Evolutionary conservation across 2,888 invertebrate species (phyloP).

Genomic region (Acleris literana): DNA sequence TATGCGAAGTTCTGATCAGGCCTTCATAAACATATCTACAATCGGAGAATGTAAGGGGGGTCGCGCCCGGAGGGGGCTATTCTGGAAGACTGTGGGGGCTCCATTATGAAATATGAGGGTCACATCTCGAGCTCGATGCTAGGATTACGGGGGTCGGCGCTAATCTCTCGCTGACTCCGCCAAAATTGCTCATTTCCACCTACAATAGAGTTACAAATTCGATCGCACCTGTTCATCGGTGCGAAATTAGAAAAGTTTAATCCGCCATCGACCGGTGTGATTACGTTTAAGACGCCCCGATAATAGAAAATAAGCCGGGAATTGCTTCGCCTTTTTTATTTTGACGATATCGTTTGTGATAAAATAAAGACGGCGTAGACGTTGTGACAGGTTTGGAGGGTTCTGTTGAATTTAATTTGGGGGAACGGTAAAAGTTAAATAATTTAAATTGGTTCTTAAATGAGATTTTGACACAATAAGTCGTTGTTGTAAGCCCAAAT

Average conservation of each 20-base stretch:
- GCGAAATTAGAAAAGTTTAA: slow-evolving; percentile 62
- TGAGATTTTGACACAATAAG: background rate
- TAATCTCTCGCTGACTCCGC: slow-evolving; percentile 66
- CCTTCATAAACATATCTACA: slow-evolving; percentile 73
- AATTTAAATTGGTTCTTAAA: slow-evolving; percentile 1
- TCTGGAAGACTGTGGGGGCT: slow-evolving; percentile 34
- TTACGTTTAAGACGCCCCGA: slow-evolving; percentile 43
- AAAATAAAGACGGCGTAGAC: slow-evolving; percentile 1
- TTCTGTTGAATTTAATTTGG: slow-evolving; percentile 17
- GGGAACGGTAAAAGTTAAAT: background rate
- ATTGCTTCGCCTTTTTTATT: slow-evolving; percentile 29
- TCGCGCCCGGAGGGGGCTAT: slow-evolving; percentile 32
- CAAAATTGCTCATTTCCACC: slow-evolving; percentile 62
- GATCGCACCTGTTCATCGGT: slow-evolving; percentile 53
- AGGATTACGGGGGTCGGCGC: slow-evolving; percentile 60
- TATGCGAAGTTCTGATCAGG: slow-evolving; percentile 46
- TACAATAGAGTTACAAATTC: slow-evolving; percentile 60
- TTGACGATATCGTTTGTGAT: slow-evolving; percentile 26
- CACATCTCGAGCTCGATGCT: slow-evolving; percentile 58
- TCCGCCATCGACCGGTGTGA: slow-evolving; percentile 46
- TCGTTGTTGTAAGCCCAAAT: too few relatives aligned
- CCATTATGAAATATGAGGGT: slow-evolving; percentile 73
- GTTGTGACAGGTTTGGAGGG: slow-evolving; percentile 15
- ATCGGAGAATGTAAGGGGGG: slow-evolving; percentile 50
- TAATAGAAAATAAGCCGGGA: slow-evolving; percentile 39